These are phyloP conservation scores for Hypolimnas misippus DNA, from an alignment of 2,888 invertebrate genomes.

Conservation along the genomic window DNA sequence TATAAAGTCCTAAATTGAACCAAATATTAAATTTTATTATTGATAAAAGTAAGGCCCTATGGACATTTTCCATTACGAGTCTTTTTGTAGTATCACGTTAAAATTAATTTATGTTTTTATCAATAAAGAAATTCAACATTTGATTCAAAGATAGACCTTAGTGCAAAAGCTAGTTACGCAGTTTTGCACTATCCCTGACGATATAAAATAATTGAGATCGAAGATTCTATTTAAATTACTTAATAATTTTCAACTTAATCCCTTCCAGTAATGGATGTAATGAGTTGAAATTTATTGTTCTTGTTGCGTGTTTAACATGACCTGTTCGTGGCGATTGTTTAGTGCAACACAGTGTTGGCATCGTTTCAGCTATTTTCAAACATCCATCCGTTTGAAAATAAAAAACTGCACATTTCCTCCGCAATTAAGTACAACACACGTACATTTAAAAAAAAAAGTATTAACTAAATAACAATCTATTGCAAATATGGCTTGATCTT, in stretches of 20 bases:
- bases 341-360: conserved; percentile 46
- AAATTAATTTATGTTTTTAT: no score
- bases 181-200: no score
- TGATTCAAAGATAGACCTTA: no score
- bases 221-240: neutral
- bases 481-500: conserved; percentile 19
- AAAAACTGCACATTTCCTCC: neutral
- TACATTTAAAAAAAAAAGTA: neutral
- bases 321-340: conserved; percentile 37
- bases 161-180: no score
- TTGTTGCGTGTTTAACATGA: conserved; percentile 38
- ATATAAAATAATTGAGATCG: neutral
- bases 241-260: neutral
- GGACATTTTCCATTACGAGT: no score
- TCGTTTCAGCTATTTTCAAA: conserved; percentile 41
- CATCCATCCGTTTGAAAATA: conserved; percentile 22
- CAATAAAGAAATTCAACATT: no score
- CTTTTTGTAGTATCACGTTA: no score
- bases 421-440: neutral
- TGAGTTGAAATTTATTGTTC: conserved; percentile 36
- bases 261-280: conserved; percentile 12
- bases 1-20: no score
- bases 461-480: neutral
- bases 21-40: no score
- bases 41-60: no score